Conservation (phyloP, 1,140 invertebrate genomes). For the Nasonia longicornis region DNA sequence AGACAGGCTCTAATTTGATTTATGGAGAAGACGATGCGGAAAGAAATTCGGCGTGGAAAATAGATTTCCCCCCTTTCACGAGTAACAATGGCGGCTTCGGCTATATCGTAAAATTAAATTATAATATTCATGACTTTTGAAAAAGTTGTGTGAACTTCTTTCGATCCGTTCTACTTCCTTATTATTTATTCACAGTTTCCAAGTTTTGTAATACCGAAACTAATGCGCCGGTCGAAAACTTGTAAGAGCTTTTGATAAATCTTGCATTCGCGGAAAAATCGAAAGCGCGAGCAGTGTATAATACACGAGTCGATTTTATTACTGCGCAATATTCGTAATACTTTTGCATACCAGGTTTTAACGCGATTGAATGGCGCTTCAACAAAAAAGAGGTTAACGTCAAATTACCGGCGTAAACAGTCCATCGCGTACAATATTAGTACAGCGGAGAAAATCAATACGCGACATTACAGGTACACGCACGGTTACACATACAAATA, state of each 20-base stretch:
- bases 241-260: conserved; percentile 21
- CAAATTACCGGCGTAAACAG: neutral
- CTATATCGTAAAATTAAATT: conserved; percentile 11
- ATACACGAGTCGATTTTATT: neutral
- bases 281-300: neutral
- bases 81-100: neutral
- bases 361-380: neutral
- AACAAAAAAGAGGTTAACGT: conserved; percentile 12
- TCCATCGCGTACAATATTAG: neutral
- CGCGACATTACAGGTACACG: neutral
- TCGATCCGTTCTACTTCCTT: neutral
- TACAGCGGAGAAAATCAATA: conserved; percentile 12
- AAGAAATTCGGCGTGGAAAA: conserved; percentile 27
- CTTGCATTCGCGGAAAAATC: neutral
- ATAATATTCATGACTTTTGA: conserved; percentile 3
- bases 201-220: neutral
- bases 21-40: conserved; percentile 27
- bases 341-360: neutral
- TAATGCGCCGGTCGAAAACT: neutral
- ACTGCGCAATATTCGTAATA: neutral
- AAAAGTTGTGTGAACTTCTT: neutral
- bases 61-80: conserved; percentile 13
- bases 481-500: neutral
- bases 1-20: conserved; percentile 42
- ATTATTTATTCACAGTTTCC: neutral